These are phyloP conservation scores for Enteromius radiatus DNA, from an alignment of 2,797 vertebrate species.

Conservation along the genomic window DNA sequence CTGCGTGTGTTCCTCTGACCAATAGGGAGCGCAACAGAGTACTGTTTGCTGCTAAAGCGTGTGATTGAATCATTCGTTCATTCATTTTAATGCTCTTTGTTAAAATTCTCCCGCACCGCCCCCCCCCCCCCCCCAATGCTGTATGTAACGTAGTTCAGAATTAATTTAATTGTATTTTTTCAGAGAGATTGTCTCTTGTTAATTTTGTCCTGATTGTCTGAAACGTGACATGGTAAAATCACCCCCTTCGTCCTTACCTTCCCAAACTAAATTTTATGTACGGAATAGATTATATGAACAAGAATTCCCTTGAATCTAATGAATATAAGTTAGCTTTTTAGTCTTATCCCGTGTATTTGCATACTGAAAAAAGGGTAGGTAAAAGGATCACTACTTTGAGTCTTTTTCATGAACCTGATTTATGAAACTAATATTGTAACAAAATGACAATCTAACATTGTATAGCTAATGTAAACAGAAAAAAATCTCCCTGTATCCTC, in stretches of 20 bases:
- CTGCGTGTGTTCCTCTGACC: constrained; percentile 50
- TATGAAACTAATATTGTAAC: constrained; percentile 59
- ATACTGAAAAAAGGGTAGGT: constrained; percentile 44
- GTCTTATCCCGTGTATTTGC: constrained; percentile 55
- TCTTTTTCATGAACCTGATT: constrained; percentile 57
- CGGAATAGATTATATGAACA: constrained; percentile 76
- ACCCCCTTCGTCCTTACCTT: constrained; percentile 69
- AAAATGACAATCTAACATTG: constrained; percentile 78
- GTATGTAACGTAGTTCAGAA: constrained; percentile 69
- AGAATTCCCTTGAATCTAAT: constrained; percentile 66
- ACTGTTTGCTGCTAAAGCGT: constrained; percentile 75
- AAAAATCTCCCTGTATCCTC: constrained; percentile 28
- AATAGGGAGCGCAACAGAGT: constrained; percentile 70
- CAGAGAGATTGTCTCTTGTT: constrained; percentile 68
- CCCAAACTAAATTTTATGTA: constrained; percentile 70
- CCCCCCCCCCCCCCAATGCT: constrained; percentile 57
- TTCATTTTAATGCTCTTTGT: constrained; percentile 44
- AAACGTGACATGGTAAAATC: constrained; percentile 70
- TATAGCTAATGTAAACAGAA: constrained; percentile 45
- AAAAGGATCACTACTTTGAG: constrained; percentile 7
- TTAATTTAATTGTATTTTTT: constrained; percentile 61
- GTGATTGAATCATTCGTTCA: constrained; percentile 57
- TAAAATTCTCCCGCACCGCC: constrained; percentile 15
- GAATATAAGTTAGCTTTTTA: constrained; percentile 56
- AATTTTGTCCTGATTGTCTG: constrained; percentile 65